Percentiles rank a stretch among this genome's conserved stretches.
Evolutionary conservation across 2,797 vertebrate genomes (phyloP).

Genomic region (Telmatherina bonti): DNA sequence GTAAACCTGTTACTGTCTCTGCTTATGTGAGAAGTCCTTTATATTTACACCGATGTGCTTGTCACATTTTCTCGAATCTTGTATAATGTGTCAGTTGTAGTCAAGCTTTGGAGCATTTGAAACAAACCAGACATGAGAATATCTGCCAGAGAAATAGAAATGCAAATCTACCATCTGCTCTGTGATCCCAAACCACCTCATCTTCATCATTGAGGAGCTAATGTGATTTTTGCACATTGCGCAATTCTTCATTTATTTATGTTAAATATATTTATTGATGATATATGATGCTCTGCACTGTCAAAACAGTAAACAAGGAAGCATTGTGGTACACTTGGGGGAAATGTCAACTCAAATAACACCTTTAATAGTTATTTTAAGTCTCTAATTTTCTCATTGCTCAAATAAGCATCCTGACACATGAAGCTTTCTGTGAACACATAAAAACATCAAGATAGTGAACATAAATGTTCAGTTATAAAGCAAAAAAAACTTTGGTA

Average conservation of each 20-base stretch:
- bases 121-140: conserved; percentile 60
- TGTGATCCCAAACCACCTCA: conserved; percentile 70
- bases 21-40: conserved; percentile 5
- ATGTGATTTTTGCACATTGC: conserved; percentile 44
- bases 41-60: conserved; percentile 5
- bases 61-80: conserved; percentile 15
- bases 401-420: neutral
- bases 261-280: no score
- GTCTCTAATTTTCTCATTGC: neutral
- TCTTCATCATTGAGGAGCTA: conserved; percentile 61
- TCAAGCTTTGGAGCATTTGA: conserved; percentile 29
- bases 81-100: conserved; percentile 24
- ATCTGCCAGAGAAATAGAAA: conserved; percentile 70
- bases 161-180: conserved; percentile 84
- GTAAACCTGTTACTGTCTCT: conserved; percentile 21
- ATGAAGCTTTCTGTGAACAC: no score
- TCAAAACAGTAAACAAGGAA: conserved; percentile 28
- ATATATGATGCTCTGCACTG: conserved; percentile 12
- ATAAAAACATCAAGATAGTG: neutral
- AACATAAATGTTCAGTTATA: neutral
- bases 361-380: neutral
- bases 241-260: conserved; percentile 42
- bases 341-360: conserved; percentile 7
- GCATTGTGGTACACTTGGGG: neutral
- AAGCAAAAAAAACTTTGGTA: neutral